Evolutionary conservation across 2,113 vertebrate species (phyloP), one percentile per base, ranked within the genome.

Genomic region (Oreotrochilus melanogaster): DNA sequence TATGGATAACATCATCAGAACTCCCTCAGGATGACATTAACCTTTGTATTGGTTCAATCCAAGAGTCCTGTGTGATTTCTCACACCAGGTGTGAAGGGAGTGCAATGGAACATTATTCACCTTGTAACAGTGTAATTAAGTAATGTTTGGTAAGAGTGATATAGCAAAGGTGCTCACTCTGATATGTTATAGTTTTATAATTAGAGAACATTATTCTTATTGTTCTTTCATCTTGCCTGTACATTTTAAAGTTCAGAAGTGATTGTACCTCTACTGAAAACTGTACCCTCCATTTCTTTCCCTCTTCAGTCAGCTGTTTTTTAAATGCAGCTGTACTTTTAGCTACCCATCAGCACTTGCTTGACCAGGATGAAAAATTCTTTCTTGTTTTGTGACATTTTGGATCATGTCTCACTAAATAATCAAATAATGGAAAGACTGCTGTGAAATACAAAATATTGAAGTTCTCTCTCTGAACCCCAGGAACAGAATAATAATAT

Each of bases 11-110:
- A 6, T 54, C 88, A 81, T 86, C 83, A 33, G 17, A 89, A 48
- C 51, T 94, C 95, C 88, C 80, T 51, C 60, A 82, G 93, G 91
- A 56, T 56, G 67, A 69, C 65, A 74, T 94, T 96, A 95, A 89
- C 93, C 87, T 96, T 89, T 87, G 33, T 48, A 86, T 62, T 53
- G 91, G 89, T 92, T 78, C 87, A 72, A 15, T 57, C 75, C 39
- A 47, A 76, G 70, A 90, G 33, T 57, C 64, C 69, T 37, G 12
- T 1, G 0, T 14, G 54, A 35, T 81, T 92, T 73, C 67, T 89
- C 15, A 18, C 25, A 48, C 53, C n/a, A 19, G 30, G 64, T 88
- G 48, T 33, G 92, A 58, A 89, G 61, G 42, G 53, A 78, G 65
- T 31, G 69, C 53, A 83, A 13, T 0, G 66, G 60, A 95, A 53